Conservation (phyloP, 2,113 vertebrate genomes). For the Spermophilus dauricus region DNA sequence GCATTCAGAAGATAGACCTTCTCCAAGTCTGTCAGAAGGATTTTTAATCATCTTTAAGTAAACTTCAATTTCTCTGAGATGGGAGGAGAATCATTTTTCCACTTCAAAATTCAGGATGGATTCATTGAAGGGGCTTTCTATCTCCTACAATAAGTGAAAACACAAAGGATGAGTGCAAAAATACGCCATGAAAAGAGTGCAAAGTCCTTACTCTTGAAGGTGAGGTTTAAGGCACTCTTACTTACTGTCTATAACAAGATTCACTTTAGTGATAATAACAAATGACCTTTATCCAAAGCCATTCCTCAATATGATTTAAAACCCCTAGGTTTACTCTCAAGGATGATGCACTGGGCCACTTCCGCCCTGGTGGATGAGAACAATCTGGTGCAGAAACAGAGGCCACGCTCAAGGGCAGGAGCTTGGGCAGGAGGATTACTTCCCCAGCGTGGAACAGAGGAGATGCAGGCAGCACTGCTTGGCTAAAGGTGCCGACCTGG, state of each 20-base stretch:
- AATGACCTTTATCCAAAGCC: constrained; percentile 51
- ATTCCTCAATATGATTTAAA: neutral
- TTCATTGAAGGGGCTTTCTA: constrained; percentile 36
- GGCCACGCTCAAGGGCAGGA: too few species aligned
- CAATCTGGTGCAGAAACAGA: rapidly evolving
- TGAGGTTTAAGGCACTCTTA: neutral
- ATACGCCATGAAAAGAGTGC: neutral
- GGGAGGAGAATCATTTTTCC: constrained; percentile 71
- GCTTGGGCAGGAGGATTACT: too few species aligned
- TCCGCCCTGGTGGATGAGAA: neutral
- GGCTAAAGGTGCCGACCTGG: rapidly evolving
- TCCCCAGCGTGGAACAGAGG: rapidly evolving
- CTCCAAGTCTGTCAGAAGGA: constrained; percentile 62
- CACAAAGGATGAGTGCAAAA: neutral
- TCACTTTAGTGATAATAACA: constrained; percentile 41
- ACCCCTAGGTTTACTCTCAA: neutral
- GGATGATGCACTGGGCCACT: neutral
- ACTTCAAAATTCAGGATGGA: constrained; percentile 68
- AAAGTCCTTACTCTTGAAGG: constrained; percentile 8
- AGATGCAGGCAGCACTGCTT: neutral
- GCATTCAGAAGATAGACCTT: constrained; percentile 55
- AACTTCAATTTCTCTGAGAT: constrained; percentile 78
- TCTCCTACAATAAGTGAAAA: neutral
- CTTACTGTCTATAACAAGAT: neutral
- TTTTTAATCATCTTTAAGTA: constrained; percentile 81